A percentile compares a stretch with the other conserved stretches of the same genome.
phyloP scores from a whole-genome alignment of 2,888 invertebrate genomes.

The Cyaniris semiargus region DNA sequence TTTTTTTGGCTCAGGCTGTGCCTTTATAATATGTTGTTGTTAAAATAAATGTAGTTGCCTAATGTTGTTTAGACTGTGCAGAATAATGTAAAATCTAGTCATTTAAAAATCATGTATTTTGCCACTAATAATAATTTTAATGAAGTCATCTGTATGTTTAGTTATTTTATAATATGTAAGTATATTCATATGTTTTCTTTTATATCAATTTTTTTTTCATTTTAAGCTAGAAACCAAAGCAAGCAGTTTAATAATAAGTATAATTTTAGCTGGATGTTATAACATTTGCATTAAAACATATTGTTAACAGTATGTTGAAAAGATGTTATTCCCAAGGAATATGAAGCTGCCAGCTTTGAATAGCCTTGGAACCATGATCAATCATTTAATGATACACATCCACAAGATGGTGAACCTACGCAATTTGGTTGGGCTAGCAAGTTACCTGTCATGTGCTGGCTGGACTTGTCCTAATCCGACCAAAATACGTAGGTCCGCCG shows the following conservation, averaged over 20 bases:
- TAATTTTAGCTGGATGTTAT: neutral
- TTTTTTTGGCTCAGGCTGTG: slow-evolving; percentile 13
- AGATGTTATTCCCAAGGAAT: neutral
- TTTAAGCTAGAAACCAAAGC: neutral
- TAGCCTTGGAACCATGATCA: neutral
- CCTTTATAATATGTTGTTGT: slow-evolving; percentile 5
- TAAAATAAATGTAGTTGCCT: slow-evolving; percentile 9
- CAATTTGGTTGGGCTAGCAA: neutral
- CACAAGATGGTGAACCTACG: neutral
- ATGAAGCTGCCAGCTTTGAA: neutral
- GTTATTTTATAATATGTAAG: neutral
- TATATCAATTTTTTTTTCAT: neutral
- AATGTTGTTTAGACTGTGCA: slow-evolving; percentile 21
- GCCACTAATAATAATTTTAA: neutral
- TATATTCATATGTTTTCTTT: neutral
- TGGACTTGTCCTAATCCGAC: neutral
- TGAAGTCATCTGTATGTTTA: neutral
- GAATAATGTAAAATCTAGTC: slow-evolving; percentile 12
- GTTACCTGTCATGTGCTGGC: neutral
- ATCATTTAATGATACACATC: too few relatives aligned
- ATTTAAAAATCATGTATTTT: neutral
- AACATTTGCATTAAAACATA: neutral
- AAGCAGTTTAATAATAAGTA: neutral
- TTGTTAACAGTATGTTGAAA: neutral
- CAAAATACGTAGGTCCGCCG: neutral